These are phyloP conservation scores for Holacanthella duospinosa DNA, from an alignment of 2,888 invertebrate genomes.

Conservation along the genomic window DNA sequence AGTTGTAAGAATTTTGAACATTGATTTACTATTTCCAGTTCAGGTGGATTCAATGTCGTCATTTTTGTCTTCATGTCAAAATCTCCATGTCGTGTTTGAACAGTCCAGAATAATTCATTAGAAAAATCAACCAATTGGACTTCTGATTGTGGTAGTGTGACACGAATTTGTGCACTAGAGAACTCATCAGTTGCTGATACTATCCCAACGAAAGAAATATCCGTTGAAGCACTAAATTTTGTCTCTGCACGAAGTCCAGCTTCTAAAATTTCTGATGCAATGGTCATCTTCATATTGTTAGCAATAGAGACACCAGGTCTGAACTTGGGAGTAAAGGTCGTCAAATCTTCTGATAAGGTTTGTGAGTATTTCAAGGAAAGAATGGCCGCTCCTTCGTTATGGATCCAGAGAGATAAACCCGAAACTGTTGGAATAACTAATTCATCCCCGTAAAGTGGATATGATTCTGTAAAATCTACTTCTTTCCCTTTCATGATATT, in stretches of 20 bases:
- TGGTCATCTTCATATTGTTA: not conserved
- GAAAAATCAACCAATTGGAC: not conserved
- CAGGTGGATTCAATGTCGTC: not conserved
- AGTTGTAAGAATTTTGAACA: not conserved
- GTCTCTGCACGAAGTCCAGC: not conserved
- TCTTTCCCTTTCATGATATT: slow-evolving; percentile 45
- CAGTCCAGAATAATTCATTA: not conserved
- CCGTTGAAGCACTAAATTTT: not conserved
- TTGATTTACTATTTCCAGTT: not conserved
- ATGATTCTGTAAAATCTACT: slow-evolving; percentile 42
- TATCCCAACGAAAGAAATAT: not conserved
- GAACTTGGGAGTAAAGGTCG: not conserved
- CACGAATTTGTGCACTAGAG: not conserved
- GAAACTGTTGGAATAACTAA: slow-evolving; percentile 70
- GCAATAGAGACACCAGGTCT: not conserved
- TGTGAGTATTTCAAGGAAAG: slow-evolving; percentile 53
- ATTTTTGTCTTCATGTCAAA: not conserved
- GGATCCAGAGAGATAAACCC: slow-evolving; percentile 69
- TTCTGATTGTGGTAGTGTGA: not conserved
- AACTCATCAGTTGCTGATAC: not conserved
- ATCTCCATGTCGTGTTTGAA: not conserved
- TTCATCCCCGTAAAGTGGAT: slow-evolving; percentile 67
- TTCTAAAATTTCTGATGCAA: not conserved
- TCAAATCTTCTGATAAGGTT: not conserved
- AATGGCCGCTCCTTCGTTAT: slow-evolving; percentile 62